A percentile compares a stretch with the other conserved stretches of the same genome.
phyloP scores from a whole-genome alignment of 2,113 vertebrate species.

The Drymodes brunneopygia region DNA sequence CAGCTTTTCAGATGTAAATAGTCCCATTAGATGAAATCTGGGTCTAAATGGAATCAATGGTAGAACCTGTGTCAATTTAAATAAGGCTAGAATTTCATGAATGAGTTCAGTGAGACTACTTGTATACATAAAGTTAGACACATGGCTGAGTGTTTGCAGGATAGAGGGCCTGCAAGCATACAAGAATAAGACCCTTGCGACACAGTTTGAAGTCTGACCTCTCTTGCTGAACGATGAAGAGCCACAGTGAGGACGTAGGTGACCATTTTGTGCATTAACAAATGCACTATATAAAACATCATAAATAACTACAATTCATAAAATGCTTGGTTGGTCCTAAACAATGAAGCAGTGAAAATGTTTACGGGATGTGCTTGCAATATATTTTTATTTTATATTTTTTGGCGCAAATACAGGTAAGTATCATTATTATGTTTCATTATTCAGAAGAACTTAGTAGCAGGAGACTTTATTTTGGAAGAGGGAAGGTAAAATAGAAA shows the following conservation, averaged over 20 bases:
- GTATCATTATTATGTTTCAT: not conserved
- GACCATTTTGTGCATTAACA: slow-evolving; percentile 1
- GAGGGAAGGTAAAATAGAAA: not conserved
- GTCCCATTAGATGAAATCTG: slow-evolving; percentile 34
- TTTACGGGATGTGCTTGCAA: slow-evolving; percentile 5
- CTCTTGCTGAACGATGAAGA: not conserved
- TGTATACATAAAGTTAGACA: not conserved
- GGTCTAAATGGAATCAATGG: not conserved
- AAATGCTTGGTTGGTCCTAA: slow-evolving; percentile 14
- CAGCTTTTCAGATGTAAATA: slow-evolving; percentile 53
- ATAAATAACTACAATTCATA: slow-evolving; percentile 11
- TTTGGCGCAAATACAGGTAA: not conserved
- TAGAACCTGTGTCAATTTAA: slow-evolving; percentile 10
- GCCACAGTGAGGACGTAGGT: not conserved
- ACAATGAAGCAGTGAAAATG: slow-evolving; percentile 21
- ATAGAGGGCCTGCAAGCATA: not conserved
- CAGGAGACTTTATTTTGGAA: not conserved
- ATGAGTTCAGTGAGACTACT: slow-evolving; percentile 25
- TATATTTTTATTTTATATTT: slow-evolving; percentile 6
- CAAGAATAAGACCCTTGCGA: not conserved
- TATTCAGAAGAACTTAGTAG: not conserved
- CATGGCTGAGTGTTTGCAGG: slow-evolving; percentile 4
- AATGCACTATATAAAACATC: not conserved
- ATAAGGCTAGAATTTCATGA: slow-evolving; percentile 14
- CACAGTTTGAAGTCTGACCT: not conserved